phyloP scores from a whole-genome alignment of 2,797 vertebrate species.

The Pipistrellus kuhlii region DNA sequence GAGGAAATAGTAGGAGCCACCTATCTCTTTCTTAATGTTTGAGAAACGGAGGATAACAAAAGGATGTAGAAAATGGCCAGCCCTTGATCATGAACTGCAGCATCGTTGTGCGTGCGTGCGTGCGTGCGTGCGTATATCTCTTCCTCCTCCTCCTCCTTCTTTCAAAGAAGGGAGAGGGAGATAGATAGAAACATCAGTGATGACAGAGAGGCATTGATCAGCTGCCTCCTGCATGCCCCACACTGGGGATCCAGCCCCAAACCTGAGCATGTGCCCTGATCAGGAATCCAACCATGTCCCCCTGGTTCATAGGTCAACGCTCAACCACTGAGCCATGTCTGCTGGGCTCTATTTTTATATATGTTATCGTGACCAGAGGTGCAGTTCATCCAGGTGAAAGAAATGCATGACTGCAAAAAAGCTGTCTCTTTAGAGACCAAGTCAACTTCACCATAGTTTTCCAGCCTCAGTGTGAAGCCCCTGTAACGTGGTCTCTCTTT shows the following conservation, averaged over 20 bases:
- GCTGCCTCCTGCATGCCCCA: too few relatives aligned
- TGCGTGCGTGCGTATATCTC: not conserved
- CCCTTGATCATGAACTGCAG: not conserved
- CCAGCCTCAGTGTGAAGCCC: not conserved
- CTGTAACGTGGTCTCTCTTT: not conserved
- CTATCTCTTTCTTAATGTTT: not conserved
- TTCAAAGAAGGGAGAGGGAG: too few relatives aligned
- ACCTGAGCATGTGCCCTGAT: too few relatives aligned
- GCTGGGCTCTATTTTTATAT: not conserved
- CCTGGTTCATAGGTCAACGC: too few relatives aligned
- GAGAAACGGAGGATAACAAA: not conserved
- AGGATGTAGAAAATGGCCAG: not conserved
- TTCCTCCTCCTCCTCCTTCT: too few relatives aligned
- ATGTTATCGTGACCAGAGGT: not conserved
- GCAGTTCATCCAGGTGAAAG: not conserved
- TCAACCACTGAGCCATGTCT: too few relatives aligned
- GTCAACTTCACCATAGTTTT: not conserved
- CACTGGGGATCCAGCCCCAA: too few relatives aligned
- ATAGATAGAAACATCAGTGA: too few relatives aligned
- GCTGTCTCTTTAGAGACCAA: not conserved
- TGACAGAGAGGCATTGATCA: too few relatives aligned
- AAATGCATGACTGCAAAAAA: not conserved
- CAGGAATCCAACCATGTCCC: too few relatives aligned
- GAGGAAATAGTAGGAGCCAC: not conserved
- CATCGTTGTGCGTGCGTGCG: not conserved